Evolutionary conservation across 2,888 invertebrate genomes (phyloP), one percentile per base, ranked within the genome.

Genomic region (Chironomus tentans): DNA sequence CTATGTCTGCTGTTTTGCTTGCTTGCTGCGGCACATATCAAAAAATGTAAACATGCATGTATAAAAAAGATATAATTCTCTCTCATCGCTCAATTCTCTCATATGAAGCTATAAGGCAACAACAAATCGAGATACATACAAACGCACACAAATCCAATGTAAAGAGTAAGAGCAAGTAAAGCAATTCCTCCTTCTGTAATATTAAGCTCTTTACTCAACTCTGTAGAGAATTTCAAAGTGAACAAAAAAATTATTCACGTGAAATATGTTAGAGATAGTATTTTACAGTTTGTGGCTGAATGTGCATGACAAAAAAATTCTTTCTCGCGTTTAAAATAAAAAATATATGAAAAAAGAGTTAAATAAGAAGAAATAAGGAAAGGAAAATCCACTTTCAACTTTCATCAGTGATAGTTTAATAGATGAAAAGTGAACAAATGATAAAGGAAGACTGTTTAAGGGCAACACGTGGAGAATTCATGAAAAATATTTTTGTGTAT

Each of bases 191-290:
- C 7, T 18, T 56, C 24, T 65, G 38, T 38, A 38, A 38, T 38
- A 38, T 38, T 38, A 10, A 38, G 38, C 65, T 65, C 22, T 13
- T 56, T 56, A 4, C 56, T 56, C 56, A 56, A 7, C 56, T 6
- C n/a, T n/a, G 15, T 15, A 56, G 56, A 6, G 56, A 56, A 56
- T 1, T n/a, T 1, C 4, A 15, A 13, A 50, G 4, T 13, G 10
- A 62, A 18, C 18, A 22, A 62, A 62, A 18, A n/a, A 62, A 62
- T 12, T 56, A 22, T 72, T 72, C 72, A 72, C 68, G 74, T 74
- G 74, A 74, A 74, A 65, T 68, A 68, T 74, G 74, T 74, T 74
- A 68, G 74, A 65, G 74, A 73, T 73, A 73, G 73, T 73, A 74
- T 68, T 74, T 74, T 74, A 68, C 74, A 74, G 74, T 74, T 74